Evolutionary conservation across 2,888 invertebrate species (phyloP), one percentile per base, ranked within the genome.

Genomic region (Deilephila porcellus): DNA sequence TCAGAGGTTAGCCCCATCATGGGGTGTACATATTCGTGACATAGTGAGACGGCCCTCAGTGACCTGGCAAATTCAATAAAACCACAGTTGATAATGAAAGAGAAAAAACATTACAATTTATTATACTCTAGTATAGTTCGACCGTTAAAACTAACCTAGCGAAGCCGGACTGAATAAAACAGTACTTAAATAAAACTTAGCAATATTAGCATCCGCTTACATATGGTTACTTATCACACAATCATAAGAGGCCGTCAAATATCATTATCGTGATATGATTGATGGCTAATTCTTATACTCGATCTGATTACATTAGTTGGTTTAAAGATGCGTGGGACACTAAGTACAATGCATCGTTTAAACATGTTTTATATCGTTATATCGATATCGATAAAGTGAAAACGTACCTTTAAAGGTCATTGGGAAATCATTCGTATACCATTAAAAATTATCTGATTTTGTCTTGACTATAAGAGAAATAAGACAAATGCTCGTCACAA

Each of bases 291-390:
- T 88, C 86, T 85, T 84, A 79, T 81, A 84, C 81, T 78, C 72
- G 53, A 92, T 93, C 93, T 88, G 93, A 93, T 93, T 88, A 88
- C 85, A 82, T 82, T 82, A 84, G 82, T 82, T 82, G 84, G 82
- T 79, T 83, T 89, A 90, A 91, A 91, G 91, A 91, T 91, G 93
- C 93, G 93, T 94, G 93, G 93, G 94, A 94, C 88, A 90, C 76
- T 74, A 79, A 77, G 78, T 82, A 93, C 93, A 93, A 93, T 94
- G 88, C 90, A 90, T 93, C 93, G 87, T 93, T 93, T 70, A 67
- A 52, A 79, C 78, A 78, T 78, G 79, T 79, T 78, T 76, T 82
- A 76, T 84, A 83, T 80, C 79, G 80, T 72, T 72, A 80, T 78
- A 85, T 85, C 82, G 77, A 81, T 78, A 76, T 71, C 70, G 75